Conservation (phyloP, 2,888 invertebrate genomes). For the Limnephilus lunatus region DNA sequence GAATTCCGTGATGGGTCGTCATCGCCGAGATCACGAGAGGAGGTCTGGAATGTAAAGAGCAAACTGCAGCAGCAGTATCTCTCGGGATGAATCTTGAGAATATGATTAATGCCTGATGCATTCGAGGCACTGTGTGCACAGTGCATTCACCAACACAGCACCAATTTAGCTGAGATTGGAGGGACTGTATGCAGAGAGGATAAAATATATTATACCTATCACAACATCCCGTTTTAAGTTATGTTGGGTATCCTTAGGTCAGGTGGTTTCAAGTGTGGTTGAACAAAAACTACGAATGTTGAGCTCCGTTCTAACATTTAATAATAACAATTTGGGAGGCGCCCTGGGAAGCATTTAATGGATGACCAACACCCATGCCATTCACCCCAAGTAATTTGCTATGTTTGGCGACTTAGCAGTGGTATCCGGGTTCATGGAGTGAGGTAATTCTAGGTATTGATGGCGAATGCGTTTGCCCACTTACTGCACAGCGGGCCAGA, state of each 20-base stretch:
- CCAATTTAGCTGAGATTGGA: not conserved
- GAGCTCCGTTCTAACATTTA: too few species aligned
- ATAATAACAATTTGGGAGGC: too few species aligned
- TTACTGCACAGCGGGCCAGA: too few species aligned
- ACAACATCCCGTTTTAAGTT: not conserved
- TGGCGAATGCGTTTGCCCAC: too few species aligned
- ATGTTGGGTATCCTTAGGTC: not conserved
- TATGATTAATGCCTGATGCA: constrained; percentile 4
- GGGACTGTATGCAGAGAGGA: not conserved
- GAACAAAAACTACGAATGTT: too few species aligned
- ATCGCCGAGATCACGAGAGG: not conserved
- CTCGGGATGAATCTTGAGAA: not conserved
- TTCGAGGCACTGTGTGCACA: not conserved
- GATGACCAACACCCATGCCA: too few species aligned
- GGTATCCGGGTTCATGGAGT: too few species aligned
- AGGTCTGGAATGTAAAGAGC: constrained; percentile 1
- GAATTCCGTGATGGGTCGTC: not conserved
- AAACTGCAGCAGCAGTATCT: not conserved
- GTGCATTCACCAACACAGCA: not conserved
- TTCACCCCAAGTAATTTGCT: too few species aligned
- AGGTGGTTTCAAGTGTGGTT: too few species aligned
- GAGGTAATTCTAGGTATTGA: too few species aligned
- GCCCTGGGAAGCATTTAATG: too few species aligned
- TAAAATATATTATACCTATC: not conserved
- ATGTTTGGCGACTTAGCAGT: too few species aligned